These are phyloP conservation scores for Drosophila murphyi DNA, from an alignment of 1,140 invertebrate genomes.

Conservation along the genomic window DNA sequence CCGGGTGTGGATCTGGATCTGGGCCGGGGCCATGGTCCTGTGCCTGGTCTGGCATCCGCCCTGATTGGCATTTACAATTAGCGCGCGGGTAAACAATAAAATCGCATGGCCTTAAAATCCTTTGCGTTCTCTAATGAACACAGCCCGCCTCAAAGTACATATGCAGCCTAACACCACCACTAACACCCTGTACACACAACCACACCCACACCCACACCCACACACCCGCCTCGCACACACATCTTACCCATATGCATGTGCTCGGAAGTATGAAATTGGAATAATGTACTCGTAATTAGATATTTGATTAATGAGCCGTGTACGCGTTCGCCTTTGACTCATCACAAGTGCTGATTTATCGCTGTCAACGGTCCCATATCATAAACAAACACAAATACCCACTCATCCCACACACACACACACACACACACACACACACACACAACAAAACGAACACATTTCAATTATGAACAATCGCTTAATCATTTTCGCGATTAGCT, in stretches of 20 bases:
- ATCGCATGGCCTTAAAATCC: slow-evolving; percentile 49
- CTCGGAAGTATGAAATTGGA: slow-evolving; percentile 54
- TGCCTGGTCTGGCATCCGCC: slow-evolving; percentile 7
- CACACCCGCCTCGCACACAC: not conserved
- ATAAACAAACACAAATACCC: slow-evolving; percentile 26
- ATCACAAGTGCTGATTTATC: slow-evolving; percentile 75
- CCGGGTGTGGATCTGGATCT: slow-evolving; percentile 25
- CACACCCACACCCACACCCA: not conserved
- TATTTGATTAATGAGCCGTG: slow-evolving; percentile 77
- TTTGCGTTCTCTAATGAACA: slow-evolving; percentile 38
- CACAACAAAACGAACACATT: not conserved
- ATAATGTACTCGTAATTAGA: slow-evolving; percentile 80
- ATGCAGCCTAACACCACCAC: not conserved
- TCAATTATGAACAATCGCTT: slow-evolving; percentile 60
- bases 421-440: not conserved
- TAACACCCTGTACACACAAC: not conserved
- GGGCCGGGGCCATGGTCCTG: slow-evolving; percentile 38
- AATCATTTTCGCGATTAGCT: slow-evolving; percentile 70
- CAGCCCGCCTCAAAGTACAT: not conserved
- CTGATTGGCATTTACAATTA: slow-evolving; percentile 84
- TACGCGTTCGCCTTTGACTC: slow-evolving; percentile 71
- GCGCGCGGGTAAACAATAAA: slow-evolving; percentile 74
- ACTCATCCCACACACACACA: slow-evolving; percentile 8
- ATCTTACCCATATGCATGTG: slow-evolving; percentile 1
- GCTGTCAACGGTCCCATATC: slow-evolving; percentile 63